Base-by-base conservation (phyloP, 2,113 vertebrate genomes). In the Martes martes region DNA sequence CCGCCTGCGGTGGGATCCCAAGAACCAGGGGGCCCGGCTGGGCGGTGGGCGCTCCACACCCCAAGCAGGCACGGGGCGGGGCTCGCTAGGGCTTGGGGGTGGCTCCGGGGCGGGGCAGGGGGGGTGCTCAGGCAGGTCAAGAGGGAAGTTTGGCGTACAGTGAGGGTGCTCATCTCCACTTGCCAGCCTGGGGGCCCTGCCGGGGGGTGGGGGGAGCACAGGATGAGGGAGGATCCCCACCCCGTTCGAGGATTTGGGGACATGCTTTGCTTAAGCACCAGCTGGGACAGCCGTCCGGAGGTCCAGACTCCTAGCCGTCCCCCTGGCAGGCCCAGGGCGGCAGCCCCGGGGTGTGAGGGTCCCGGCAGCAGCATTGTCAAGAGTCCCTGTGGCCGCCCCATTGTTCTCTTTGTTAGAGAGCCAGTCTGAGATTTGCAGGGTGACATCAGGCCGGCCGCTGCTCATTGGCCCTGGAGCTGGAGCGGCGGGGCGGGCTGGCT, bases 361-460 rank as follows among this genome's bases (percentile, higher is more conserved):
- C 95, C 91, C 14, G 0, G 71, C 52, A 4, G 87, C 94, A 63
- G 63, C n/a, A 8, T 31, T 57, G 94, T 76, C 81, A 42, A 42
- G 95, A 97, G 91, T 97, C 96, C 81, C 91, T 95, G 95, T 96
- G 97, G 98, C 97, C 97, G 94, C 82, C 97, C 98, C 98, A 99
- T 99, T 99, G 99, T 99, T 99, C 99, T 98, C 99, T 99, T 99
- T 99, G 99, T 99, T 99, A 99, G 99, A 99, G 99, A 99, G 99
- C 99, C 99, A 99, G 99, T 99, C 99, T 99, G 99, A 98, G 99
- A 99, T 99, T 99, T 98, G 98, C 98, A 98, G 96, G 97, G 99
- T 99, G 99, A 99, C 99, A 99, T 99, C 99, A 99, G 99, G 96
- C 98, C 98, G 98, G 92, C 97, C 36, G 99, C 98, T 94, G 98